Evolutionary conservation across 2,888 invertebrate genomes (phyloP), one percentile per base, ranked within the genome.

Genomic region (Formica aserva): DNA sequence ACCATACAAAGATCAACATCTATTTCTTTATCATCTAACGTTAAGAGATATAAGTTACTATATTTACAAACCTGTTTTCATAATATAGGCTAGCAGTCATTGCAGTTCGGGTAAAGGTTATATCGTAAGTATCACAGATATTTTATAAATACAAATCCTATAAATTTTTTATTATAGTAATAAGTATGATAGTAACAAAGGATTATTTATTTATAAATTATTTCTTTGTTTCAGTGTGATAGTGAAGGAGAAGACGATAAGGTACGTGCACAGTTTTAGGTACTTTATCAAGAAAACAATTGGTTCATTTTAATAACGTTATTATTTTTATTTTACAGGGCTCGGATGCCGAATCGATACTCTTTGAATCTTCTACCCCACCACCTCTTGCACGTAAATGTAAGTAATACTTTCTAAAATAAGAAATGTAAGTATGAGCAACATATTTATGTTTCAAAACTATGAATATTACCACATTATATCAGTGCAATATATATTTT

Each of bases 21-120:
- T n/a, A 29, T 26, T 35, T 62, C 4, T 22, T 52, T 26, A 18
- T 13, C 18, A 18, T 13, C 22, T 8, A 76, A 41, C 38, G 13
- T 48, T 5, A 32, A 66, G 35, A 82, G 9, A 60, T 29, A n/a
- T 13, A 66, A 66, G 26, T 76, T 48, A 29, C 41, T 74, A 29
- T 3, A 11, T 32, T 45, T 3, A 72, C 4, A 26, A 18, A 8
- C 63, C n/a, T 65, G 4, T n/a, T 8, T 60, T 65, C 41, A 2
- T 29, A 95, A 96, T 96, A 95, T 96, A 98, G 98, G 97, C 97
- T 95, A 97, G 97, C 97, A 98, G 97, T 96, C 97, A 97, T 96
- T 97, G 98, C 96, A 98, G 97, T 96, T 98, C 97, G 96, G 98
- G 97, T 96, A 98, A 97, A 97, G 98, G 98, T 97, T 98, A 98